Percentiles rank a stretch among this genome's conserved stretches.
These are phyloP conservation scores for Steatocranus sp. DNA, from an alignment of 2,797 vertebrate species.

Conservation along the genomic window DNA sequence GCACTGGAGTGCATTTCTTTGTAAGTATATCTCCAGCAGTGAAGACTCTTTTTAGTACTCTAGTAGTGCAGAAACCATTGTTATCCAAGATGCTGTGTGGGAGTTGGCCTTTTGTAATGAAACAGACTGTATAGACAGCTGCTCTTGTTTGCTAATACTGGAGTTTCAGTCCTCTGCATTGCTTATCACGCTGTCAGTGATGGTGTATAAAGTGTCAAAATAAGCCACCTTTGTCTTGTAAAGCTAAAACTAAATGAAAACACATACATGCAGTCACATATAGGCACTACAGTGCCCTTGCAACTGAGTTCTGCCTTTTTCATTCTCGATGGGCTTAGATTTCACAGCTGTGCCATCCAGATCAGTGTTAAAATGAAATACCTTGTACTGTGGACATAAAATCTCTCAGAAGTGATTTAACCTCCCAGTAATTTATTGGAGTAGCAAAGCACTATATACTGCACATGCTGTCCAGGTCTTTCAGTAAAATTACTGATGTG, in stretches of 20 bases:
- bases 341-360: background rate
- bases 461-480: conserved; percentile 24
- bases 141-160: background rate
- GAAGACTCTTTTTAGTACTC: background rate
- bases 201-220: background rate
- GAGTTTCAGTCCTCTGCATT: background rate
- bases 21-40: background rate
- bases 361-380: conserved; percentile 27
- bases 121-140: background rate
- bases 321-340: background rate
- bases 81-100: background rate
- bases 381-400: conserved; percentile 13
- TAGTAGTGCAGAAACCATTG: background rate
- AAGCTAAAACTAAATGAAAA: background rate
- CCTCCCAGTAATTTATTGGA: conserved; percentile 22
- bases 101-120: background rate
- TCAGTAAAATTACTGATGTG: conserved; percentile 43
- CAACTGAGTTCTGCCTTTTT: background rate
- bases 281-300: background rate
- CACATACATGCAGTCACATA: background rate
- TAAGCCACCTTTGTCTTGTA: background rate
- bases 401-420: conserved; percentile 1
- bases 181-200: background rate
- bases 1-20: background rate
- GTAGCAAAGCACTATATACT: background rate